Evolutionary conservation across 2,113 vertebrate genomes (phyloP).

Genomic region (Halcyon malimbica): DNA sequence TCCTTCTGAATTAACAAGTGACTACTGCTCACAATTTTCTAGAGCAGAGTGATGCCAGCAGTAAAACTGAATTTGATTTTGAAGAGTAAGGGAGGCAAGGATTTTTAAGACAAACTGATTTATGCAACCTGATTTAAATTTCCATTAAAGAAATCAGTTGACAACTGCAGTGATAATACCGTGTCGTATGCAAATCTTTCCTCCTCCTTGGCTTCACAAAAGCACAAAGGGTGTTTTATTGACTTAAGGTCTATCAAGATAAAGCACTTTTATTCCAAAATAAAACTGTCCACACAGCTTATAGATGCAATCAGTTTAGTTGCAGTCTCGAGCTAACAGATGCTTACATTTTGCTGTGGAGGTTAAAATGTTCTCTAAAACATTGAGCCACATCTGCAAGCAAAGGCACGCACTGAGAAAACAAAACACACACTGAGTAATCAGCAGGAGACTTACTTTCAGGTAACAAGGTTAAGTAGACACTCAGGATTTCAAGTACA

Average conservation of each 20-base stretch:
- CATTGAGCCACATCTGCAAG: background rate
- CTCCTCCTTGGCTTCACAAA: conserved; percentile 16
- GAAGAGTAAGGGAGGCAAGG: background rate
- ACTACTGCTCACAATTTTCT: background rate
- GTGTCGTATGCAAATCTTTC: conserved; percentile 36
- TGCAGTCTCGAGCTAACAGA: conserved; percentile 36
- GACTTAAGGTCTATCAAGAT: conserved; percentile 59
- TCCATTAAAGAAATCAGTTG: conserved; percentile 51
- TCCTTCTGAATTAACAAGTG: background rate
- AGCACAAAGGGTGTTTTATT: conserved; percentile 49
- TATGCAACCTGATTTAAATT: conserved; percentile 54
- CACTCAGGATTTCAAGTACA: background rate
- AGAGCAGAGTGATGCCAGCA: background rate
- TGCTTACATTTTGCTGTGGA: conserved; percentile 36
- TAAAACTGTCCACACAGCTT: conserved; percentile 53
- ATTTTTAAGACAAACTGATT: conserved; percentile 46
- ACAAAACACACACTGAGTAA: background rate
- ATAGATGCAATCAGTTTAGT: conserved; percentile 48
- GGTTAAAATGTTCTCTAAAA: conserved; percentile 26
- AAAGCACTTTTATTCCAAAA: conserved; percentile 50
- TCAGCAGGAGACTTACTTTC: background rate
- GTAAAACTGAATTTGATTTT: background rate
- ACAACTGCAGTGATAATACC: conserved; percentile 49
- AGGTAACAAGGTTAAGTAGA: background rate
- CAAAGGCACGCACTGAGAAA: background rate